Conservation (phyloP, 2,888 invertebrate genomes). For the Napeogenes inachia region DNA sequence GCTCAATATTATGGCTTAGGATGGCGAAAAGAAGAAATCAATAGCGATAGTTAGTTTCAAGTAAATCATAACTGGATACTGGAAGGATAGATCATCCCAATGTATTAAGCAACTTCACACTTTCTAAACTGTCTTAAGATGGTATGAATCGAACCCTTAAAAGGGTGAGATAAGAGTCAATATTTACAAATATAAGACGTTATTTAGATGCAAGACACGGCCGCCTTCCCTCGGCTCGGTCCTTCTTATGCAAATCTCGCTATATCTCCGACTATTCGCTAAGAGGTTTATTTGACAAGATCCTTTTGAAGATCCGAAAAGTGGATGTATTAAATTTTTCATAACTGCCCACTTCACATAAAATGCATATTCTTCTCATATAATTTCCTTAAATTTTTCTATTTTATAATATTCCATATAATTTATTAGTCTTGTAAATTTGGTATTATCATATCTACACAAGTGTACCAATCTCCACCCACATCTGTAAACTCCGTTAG, state of each 20-base stretch:
- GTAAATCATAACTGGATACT: no score
- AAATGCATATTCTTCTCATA: conserved; percentile 40
- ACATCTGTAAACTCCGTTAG: conserved; percentile 10
- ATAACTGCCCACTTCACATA: conserved; percentile 58
- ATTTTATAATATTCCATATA: conserved; percentile 15
- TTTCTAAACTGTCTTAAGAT: conserved; percentile 66
- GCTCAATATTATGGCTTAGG: no score
- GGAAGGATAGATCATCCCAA: not conserved
- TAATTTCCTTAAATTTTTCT: conserved; percentile 11
- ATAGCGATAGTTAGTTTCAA: no score
- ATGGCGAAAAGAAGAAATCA: no score
- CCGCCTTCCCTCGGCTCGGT: conserved; percentile 54
- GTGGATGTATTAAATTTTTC: conserved; percentile 69
- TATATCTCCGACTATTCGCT: conserved; percentile 66
- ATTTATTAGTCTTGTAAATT: conserved; percentile 34
- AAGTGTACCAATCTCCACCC: not conserved
- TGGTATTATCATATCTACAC: not conserved
- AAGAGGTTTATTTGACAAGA: conserved; percentile 66
- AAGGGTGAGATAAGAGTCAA: conserved; percentile 70
- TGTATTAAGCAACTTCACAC: conserved; percentile 44
- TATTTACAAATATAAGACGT: conserved; percentile 76
- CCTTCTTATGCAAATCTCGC: conserved; percentile 66
- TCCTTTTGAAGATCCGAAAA: conserved; percentile 55
- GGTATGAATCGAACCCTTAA: conserved; percentile 56
- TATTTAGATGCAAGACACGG: conserved; percentile 75